Evolutionary conservation across 1,140 invertebrate species (phyloP), one percentile per base, ranked within the genome.

Genomic region (Dinoponera quadriceps): DNA sequence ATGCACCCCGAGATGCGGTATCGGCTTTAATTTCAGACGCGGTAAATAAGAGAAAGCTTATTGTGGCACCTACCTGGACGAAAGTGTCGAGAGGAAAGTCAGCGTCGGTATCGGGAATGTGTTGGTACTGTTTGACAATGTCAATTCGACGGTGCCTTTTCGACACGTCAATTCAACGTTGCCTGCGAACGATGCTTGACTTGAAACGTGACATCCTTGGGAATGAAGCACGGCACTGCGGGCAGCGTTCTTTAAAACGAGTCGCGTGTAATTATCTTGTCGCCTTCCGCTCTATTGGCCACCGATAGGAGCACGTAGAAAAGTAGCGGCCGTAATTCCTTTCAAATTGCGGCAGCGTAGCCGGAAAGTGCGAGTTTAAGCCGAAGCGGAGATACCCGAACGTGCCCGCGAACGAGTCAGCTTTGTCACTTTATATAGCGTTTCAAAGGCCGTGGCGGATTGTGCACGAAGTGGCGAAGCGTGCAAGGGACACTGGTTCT

Each of bases 351-450:
- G 87, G 69, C 60, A 88, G 74, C 16, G 83, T 87, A 85, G 80
- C 65, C 51, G 65, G 75, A 80, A 80, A 71, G 51, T 25, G 22
- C 51, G 63, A 78, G 75, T 80, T 80, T 69, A 71, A 69, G n/a
- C 25, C 51, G 51, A 33, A 29, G 65, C 33, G 51, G 38, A 48
- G 51, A 71, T 80, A 59, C 38, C 51, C 33, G 51, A 78, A 22
- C 63, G 25, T 49, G 44, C 72, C 44, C 59, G 59, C 44, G 59
- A 75, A 22, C 27, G 33, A 71, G 51, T 49, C 65, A 80, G 65
- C 87, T 93, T 93, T 91, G 88, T 91, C 89, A 93, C 91, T 93
- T 93, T 94, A 93, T 94, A 94, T 93, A 93, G 91, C 84, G 81
- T 89, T 92, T 92, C 84, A 92, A 88, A 91, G 90, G 89, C 89